These are phyloP conservation scores for Sesamia inferens DNA, from an alignment of 2,888 invertebrate genomes.

Conservation along the genomic window DNA sequence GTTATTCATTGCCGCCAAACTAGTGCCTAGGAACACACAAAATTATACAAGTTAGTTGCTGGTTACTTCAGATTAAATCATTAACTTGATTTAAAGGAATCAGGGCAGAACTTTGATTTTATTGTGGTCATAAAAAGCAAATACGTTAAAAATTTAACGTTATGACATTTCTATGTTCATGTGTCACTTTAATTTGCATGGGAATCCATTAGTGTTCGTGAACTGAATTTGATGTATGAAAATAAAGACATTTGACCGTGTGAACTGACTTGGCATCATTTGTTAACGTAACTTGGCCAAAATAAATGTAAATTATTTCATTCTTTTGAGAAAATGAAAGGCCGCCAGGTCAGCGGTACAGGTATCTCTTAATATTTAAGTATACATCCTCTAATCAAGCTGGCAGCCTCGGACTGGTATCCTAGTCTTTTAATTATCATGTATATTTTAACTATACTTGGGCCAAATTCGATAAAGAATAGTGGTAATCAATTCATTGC, in stretches of 20 bases:
- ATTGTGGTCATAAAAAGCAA: not conserved
- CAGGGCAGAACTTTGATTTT: not conserved
- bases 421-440: not conserved
- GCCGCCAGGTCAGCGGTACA: not conserved
- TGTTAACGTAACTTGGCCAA: not conserved
- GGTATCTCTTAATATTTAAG: no score
- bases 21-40: conserved; percentile 79
- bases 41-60: conserved; percentile 54
- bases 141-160: not conserved
- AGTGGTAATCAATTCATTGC: no score
- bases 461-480: no score
- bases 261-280: not conserved
- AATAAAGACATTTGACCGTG: conserved; percentile 9
- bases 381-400: not conserved
- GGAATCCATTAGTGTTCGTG: not conserved
- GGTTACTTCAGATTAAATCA: not conserved
- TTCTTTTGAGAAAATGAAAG: not conserved
- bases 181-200: not conserved
- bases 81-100: not conserved
- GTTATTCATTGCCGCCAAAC: conserved; percentile 69
- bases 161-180: not conserved
- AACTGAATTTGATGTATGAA: not conserved
- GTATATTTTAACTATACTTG: not conserved
- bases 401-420: not conserved
- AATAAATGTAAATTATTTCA: not conserved